Base-by-base conservation (phyloP, 2,113 vertebrate species). In the Pelusios castaneus region DNA sequence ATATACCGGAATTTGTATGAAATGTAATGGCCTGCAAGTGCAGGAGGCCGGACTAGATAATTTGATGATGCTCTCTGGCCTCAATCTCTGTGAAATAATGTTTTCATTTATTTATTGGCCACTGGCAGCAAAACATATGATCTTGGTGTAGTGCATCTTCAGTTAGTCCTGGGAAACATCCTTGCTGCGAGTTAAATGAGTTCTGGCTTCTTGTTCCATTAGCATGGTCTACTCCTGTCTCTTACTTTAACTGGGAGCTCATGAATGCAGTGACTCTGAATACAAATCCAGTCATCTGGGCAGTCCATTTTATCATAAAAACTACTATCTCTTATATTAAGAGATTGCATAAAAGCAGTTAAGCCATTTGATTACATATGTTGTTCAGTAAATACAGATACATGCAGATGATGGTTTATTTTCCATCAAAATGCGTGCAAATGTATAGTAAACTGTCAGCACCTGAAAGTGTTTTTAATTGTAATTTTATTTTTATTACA, bases 81-180 rank as follows among this genome's bases (percentile, higher is more conserved):
- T 13, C 82, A 95, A 73, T 93, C 83, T 86, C 41, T 27, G 21
- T 87, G 31, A 77, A 88, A 80, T 27, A 31, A 12, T 77, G 3
- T 86, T 79, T 38, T 94, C 17, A 1, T 84, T 60, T 89, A 6
- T 31, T 93, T 90, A 60, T 54, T 95, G 80, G 75, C 58, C 83
- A 27, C 47, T 84, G 87, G 73, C 81, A 77, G 49, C 76, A 73
- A 38, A 91, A 67, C 89, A 24, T 54, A 78, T 80, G 21, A 49
- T 70, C 76, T 51, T 82, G 58, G 31, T 80, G 10, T 60, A 10
- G 70, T 63, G 43, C 25, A 22, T 67, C 1, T 90, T 84, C 45
- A 76, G 85, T 93, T 92, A 76, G 52, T 1, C 60, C 91, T 92
- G 80, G 51, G 89, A 91, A 92, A 91, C 16, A 77, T 47, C 8